Conservation (phyloP, 2,888 invertebrate species). For the Parnassius mnemosyne region DNA sequence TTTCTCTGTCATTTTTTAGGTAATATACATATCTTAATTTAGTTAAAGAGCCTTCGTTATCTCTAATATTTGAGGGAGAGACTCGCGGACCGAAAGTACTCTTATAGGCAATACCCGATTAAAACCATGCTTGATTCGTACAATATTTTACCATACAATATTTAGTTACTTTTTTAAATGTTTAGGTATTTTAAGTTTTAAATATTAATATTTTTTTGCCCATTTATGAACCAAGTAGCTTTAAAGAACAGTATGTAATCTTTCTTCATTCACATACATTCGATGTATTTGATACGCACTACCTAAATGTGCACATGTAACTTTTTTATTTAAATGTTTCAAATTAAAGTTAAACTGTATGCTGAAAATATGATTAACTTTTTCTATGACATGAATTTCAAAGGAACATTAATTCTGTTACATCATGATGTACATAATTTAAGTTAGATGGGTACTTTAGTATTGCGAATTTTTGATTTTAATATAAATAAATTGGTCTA, state of each 20-base stretch:
- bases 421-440: slow-evolving; percentile 25
- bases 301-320: not conserved
- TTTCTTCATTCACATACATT: slow-evolving; percentile 5
- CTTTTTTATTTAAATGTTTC: not conserved
- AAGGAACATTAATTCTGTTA: slow-evolving; percentile 16
- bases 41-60: slow-evolving; percentile 40
- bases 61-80: slow-evolving; percentile 75
- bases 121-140: slow-evolving; percentile 53
- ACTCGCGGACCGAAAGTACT: slow-evolving; percentile 61
- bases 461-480: slow-evolving; percentile 15
- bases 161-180: no score
- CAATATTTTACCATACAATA: slow-evolving; percentile 25
- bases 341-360: not conserved
- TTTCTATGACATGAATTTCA: not conserved
- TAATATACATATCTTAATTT: slow-evolving; percentile 39
- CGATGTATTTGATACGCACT: not conserved
- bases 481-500: slow-evolving; percentile 6
- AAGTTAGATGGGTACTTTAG: slow-evolving; percentile 17
- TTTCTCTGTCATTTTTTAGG: slow-evolving; percentile 48
- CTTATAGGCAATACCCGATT: slow-evolving; percentile 52
- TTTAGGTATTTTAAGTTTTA: no score
- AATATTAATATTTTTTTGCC: no score
- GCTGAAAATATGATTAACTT: not conserved
- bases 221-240: no score
- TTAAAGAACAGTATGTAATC: slow-evolving; percentile 4